These are phyloP conservation scores for Camponotus fellah DNA, from an alignment of 2,888 invertebrate genomes.

Conservation along the genomic window DNA sequence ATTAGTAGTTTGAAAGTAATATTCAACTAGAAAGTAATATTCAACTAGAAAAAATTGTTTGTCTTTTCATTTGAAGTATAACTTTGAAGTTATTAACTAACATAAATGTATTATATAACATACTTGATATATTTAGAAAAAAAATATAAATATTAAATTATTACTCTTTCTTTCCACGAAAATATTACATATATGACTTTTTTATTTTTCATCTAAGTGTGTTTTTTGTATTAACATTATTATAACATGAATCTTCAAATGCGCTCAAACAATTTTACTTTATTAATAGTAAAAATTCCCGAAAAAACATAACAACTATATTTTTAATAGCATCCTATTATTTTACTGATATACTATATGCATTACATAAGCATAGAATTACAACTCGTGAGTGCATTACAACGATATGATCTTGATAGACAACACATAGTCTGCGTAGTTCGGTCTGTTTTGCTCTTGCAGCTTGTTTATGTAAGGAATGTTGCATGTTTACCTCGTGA, in stretches of 20 bases:
- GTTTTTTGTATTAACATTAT: slow-evolving; percentile 18
- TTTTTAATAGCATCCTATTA: neutral
- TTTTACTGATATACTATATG: neutral
- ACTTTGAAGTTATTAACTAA: too few relatives aligned
- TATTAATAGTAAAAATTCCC: neutral
- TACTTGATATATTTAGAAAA: neutral
- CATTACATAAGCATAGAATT: slow-evolving; percentile 36
- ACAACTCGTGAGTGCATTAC: slow-evolving; percentile 16
- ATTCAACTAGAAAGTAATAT: too few relatives aligned
- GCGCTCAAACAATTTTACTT: neutral
- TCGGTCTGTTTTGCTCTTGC: slow-evolving; percentile 22
- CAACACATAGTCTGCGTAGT: slow-evolving; percentile 11
- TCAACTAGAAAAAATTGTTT: too few relatives aligned
- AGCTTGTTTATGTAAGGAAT: slow-evolving; percentile 45
- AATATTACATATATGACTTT: neutral
- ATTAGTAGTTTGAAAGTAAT: too few relatives aligned
- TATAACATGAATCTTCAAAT: neutral
- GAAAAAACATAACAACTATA: neutral
- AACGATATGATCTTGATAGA: slow-evolving; percentile 34
- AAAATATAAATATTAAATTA: neutral
- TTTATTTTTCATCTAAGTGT: neutral
- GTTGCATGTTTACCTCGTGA: slow-evolving; percentile 48
- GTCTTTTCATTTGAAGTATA: too few relatives aligned
- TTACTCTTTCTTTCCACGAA: neutral
- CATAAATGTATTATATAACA: too few relatives aligned